Evolutionary conservation across 2,113 vertebrate species (phyloP), one percentile per base, ranked within the genome.

Genomic region (Malurus melanocephalus): DNA sequence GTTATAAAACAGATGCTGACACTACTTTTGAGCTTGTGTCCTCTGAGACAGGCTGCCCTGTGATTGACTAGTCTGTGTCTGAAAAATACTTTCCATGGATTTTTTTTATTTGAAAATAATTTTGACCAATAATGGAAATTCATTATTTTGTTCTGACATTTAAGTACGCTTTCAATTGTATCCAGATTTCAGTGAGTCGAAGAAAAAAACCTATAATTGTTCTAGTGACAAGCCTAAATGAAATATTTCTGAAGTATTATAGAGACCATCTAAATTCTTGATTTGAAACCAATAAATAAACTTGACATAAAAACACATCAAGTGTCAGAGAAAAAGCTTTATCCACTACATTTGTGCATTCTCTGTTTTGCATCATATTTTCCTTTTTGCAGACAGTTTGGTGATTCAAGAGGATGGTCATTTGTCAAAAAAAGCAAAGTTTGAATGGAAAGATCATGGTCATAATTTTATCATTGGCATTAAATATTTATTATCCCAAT

Each of bases 1-100:
- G 74, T 91, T 94, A 87, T 62, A 84, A 94, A 93, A 38, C 88
- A 92, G 90, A 94, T 62, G 67, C 74, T 94, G 79, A 35, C 46
- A 62, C 46, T 87, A 15, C 62, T 82, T 90, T 76, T 35, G 46
- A 45, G 71, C 46, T 55, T 45, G 35, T 71, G 73, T 46, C 52
- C 48, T 88, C 73, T 78, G 86, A 91, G 90, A 48, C 38, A 65
- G 46, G 78, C 64, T 92, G 30, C 40, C 66, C 60, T 77, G 3
- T 46, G 59, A 79, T 23, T 84, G 76, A 66, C 18, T 81, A 56
- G 38, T 64, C 52, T 82, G 18, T 46, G 21, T 76, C 45, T 4
- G 4, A 80, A 84, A 86, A 91, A 59, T 69, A 19, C 26, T 92
- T 92, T 60, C 27, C 45, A 48, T 87, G 32, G n/a, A 60, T 62